Conservation (phyloP, 2,113 vertebrate species). For the Mesoclemmys tuberculata region DNA sequence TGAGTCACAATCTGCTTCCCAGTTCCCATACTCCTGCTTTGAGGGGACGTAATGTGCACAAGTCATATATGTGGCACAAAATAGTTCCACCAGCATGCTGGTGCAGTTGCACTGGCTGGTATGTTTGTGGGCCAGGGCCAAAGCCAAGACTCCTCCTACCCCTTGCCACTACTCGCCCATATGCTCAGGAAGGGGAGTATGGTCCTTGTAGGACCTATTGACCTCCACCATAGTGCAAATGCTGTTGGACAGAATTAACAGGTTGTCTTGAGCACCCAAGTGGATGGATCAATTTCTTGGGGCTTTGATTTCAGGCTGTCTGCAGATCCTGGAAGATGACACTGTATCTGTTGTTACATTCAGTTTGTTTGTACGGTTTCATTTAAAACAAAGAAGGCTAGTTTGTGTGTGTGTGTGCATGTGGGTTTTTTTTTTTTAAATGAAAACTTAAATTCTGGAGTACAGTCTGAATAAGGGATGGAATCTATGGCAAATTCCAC, state of each 20-base stretch:
- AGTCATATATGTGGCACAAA: too few species aligned
- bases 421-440: background rate
- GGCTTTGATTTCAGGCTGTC: fast-evolving
- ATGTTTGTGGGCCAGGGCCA: too few species aligned
- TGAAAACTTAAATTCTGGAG: background rate
- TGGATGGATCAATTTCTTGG: too few species aligned
- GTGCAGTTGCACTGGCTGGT: background rate
- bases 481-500: background rate
- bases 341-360: background rate
- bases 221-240: background rate
- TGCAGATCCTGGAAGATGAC: background rate
- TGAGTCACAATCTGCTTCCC: too few species aligned
- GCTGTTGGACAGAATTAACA: background rate
- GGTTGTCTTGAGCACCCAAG: background rate
- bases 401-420: background rate
- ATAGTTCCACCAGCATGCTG: fast-evolving
- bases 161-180: background rate
- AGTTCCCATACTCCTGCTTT: too few species aligned
- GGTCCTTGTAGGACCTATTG: background rate
- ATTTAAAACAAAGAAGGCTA: background rate
- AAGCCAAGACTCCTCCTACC: background rate
- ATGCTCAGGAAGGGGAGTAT: fast-evolving
- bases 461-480: background rate
- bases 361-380: background rate
- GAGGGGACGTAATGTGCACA: too few species aligned